Percentiles rank a stretch among this genome's conserved stretches.
These are phyloP conservation scores for Physocephala rufipes DNA, from an alignment of 2,888 invertebrate species.

Conservation along the genomic window DNA sequence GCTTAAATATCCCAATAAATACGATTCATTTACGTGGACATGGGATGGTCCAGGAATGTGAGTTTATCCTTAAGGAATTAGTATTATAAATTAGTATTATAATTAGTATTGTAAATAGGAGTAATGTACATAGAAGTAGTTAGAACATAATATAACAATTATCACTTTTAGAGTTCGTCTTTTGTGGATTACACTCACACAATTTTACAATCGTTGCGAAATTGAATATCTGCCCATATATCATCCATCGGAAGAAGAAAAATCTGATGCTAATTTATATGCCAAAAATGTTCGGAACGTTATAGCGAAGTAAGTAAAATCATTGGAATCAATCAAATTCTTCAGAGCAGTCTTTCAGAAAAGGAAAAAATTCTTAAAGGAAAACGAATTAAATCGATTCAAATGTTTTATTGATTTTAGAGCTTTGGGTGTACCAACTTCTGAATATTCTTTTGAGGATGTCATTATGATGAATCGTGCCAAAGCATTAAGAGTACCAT, in stretches of 20 bases:
- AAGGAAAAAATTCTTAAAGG: not conserved
- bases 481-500: constrained; percentile 83
- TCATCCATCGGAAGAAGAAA: constrained; percentile 86
- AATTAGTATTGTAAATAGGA: no score
- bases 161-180: constrained; percentile 73
- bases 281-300: constrained; percentile 88
- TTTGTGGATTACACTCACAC: constrained; percentile 88
- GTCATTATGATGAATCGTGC: constrained; percentile 85
- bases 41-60: constrained; percentile 96
- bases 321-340: no score
- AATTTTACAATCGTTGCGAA: constrained; percentile 87
- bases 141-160: no score
- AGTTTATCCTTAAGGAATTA: constrained; percentile 65
- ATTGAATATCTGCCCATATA: constrained; percentile 94
- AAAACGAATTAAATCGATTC: no score
- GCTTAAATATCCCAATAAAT: constrained; percentile 87
- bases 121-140: no score
- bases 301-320: constrained; percentile 83
- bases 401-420: constrained; percentile 67
- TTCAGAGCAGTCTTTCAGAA: no score
- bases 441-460: constrained; percentile 93
- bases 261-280: constrained; percentile 84
- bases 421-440: constrained; percentile 83
- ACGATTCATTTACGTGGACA: constrained; percentile 91
- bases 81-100: not conserved